Evolutionary conservation across 2,888 invertebrate species (phyloP).

Genomic region (Orchestes rusci): DNA sequence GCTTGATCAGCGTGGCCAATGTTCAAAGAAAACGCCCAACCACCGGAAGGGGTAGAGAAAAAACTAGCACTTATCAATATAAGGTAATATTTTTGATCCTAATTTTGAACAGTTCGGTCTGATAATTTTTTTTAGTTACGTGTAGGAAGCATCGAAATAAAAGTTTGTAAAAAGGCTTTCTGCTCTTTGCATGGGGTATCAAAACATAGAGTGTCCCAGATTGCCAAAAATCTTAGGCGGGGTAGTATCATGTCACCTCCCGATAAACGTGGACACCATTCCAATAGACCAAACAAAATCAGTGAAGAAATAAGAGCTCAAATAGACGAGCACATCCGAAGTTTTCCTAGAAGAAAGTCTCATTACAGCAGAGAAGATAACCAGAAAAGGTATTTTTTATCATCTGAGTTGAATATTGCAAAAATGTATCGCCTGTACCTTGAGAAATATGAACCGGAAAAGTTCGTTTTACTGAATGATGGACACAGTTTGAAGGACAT

Average conservation of each 20-base stretch:
- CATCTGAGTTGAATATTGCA: conserved; percentile 12
- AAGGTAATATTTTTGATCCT: conserved; percentile 5
- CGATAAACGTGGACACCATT: conserved; percentile 5
- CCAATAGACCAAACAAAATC: conserved; percentile 9
- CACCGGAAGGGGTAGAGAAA: conserved; percentile 8
- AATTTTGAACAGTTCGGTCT: too few relatives aligned
- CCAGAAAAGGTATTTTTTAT: neutral
- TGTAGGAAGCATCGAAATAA: conserved; percentile 3
- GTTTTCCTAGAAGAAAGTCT: conserved; percentile 14
- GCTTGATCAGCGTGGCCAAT: neutral
- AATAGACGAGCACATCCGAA: conserved; percentile 18
- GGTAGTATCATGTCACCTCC: conserved; percentile 4
- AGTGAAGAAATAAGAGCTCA: conserved; percentile 6
- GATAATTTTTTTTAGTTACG: conserved; percentile 11
- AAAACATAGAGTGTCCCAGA: conserved; percentile 5
- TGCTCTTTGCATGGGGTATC: conserved; percentile 11
- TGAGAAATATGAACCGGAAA: conserved; percentile 11
- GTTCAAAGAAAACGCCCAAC: conserved; percentile 4
- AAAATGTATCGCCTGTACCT: conserved; percentile 10
- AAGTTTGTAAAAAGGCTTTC: conserved; percentile 10
- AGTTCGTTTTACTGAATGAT: too few relatives aligned
- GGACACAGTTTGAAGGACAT: too few relatives aligned
- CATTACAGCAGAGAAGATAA: conserved; percentile 16
- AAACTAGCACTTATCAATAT: neutral
- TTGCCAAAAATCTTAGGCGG: conserved; percentile 4